Conservation (phyloP, 2,888 invertebrate species). For the Agrotis puta region DNA sequence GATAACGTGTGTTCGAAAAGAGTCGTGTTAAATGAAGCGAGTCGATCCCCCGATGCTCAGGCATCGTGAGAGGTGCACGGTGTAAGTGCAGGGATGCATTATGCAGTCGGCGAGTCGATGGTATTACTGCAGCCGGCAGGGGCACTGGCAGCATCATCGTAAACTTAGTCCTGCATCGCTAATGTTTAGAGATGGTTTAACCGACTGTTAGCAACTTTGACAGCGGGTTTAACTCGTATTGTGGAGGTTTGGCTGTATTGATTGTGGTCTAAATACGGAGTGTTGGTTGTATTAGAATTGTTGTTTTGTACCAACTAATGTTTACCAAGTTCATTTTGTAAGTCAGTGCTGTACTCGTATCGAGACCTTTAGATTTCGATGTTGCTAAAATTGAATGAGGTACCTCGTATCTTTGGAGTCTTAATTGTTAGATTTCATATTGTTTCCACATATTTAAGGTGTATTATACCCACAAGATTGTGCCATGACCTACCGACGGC, state of each 20-base stretch:
- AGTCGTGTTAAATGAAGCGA: conserved; percentile 69
- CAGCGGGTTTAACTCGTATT: conserved; percentile 59
- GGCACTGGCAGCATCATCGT: conserved; percentile 73
- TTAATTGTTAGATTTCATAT: too few species aligned
- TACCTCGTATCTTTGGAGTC: too few species aligned
- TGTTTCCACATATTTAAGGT: too few species aligned
- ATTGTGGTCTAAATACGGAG: conserved; percentile 50
- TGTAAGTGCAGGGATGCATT: conserved; percentile 85
- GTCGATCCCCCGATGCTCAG: conserved; percentile 68
- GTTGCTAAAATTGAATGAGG: too few species aligned
- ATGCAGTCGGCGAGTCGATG: conserved; percentile 81
- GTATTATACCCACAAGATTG: too few species aligned
- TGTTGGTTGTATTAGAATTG: conserved; percentile 25
- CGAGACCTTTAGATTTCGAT: not conserved
- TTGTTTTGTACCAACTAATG: conserved; percentile 6
- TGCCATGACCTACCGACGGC: too few species aligned
- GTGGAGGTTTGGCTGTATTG: conserved; percentile 57
- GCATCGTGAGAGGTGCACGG: conserved; percentile 74
- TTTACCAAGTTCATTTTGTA: not conserved
- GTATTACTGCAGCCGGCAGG: conserved; percentile 73
- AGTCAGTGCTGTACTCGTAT: not conserved
- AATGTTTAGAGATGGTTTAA: conserved; percentile 76
- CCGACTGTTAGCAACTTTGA: conserved; percentile 71
- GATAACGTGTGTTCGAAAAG: not conserved
- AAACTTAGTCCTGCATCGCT: conserved; percentile 80